Base-by-base conservation (phyloP, 2,113 vertebrate genomes). In the Anhinga anhinga region DNA sequence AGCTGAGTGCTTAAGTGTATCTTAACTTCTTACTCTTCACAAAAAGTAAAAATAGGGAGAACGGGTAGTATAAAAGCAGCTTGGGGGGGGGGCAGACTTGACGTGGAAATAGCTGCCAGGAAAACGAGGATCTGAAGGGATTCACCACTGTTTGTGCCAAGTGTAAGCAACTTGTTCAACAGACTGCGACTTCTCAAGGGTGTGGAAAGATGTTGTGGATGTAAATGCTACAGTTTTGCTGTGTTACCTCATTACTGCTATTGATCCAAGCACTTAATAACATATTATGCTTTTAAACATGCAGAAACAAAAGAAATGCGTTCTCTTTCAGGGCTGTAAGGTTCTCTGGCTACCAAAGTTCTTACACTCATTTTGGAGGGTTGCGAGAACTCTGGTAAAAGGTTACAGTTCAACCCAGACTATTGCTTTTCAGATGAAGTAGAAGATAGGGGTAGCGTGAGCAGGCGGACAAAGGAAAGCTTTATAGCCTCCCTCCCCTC, bases 251-350 rank as follows among this genome's bases (percentile, higher is more conserved):
- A 50, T 89, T 29, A 2, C 32, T 59, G 52, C 15, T 4, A 10
- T 86, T 49, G 44, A 14, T 19, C 34, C 34, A 14, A 47, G 53
- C 34, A 3, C 59, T 72, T 81, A 47, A 42, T 67, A 72, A 72
- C 30, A 23, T 40, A 0, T 21, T 52, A 3, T 0, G 9, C 55
- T 55, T 90, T 42, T 19, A 49, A 78, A 50, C 4, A 1, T 9
- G 12, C 30, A 70, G 71, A 61, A 32, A 15, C 6, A 26, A 4
- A 29, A 76, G 32, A 66, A 74, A 25, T 10, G 10, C 13, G 0
- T 53, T 50, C 38, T 79, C 69, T 66, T 40, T 25, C 15, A 58
- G 9, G 17, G 9, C 56, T 32, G 15, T 22, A 4, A 69, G 62
- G 27, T 71, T 44, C 10, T 44, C 14, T 9, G 22, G 56, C 83